Base-by-base conservation (phyloP, 1,140 invertebrate genomes). In the Hermatobates lingyangjiaoensis region DNA sequence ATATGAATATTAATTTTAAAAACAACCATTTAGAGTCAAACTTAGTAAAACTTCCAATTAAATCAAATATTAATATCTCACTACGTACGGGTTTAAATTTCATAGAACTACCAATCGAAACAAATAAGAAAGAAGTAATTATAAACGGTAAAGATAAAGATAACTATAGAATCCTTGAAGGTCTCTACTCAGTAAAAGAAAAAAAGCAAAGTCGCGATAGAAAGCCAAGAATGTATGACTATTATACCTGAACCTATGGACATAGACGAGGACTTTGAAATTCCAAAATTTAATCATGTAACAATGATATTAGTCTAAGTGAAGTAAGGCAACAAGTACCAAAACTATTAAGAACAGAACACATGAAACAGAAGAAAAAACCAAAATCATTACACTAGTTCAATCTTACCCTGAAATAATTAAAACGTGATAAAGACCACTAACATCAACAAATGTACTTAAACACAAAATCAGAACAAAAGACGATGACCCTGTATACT, bases 391-490 rank as follows among this genome's bases (percentile, higher is more conserved):
- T 18, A 20, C 7, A 10, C 18, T 42, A 12, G 18, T 42, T 10
- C 14, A 42, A 42, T 20, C 5, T 5, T 42, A 12, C 39, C 39
- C 39, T 4, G 39, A 42, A 42, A 42, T 42, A 12, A 42, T 42
- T n/a, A 42, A 42, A 42, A 42, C 39, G 39, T 4, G 46, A 48
- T 4, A 14, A 24, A 48, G 27, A 48, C 27, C 12, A 25, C 24
- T 45, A 25, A 45, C 20, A 4, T 3, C 25, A 18, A 38, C 51
- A 14, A 21, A 52, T 21, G 2, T 45, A 46, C 15, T 63, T 26
- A 53, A 62, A 49, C 63, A 65, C 56, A 42, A 57, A 49, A 65
- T 65, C 26, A 53, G 48, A 14, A 59, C 55, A 0, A 46, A 48
- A 15, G 52, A 54, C 40, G 51, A 54, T 0, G 20, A 27, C 20